Conservation (phyloP, 2,888 invertebrate species). For the Electrophaes corylata region DNA sequence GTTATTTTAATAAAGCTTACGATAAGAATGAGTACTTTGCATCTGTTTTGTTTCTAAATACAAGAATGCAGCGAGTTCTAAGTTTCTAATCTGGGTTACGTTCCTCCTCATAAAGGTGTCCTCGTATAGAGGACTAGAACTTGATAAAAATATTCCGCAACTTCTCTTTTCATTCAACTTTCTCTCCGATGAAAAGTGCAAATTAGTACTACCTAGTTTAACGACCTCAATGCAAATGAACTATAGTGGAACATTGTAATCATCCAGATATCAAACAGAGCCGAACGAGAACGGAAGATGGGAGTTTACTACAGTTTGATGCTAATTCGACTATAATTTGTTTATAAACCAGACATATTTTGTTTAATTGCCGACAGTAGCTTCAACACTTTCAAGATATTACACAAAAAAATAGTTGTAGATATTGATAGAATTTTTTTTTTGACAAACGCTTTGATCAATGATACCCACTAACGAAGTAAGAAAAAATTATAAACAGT, state of each 20-base stretch:
- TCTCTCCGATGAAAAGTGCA: conserved; percentile 24
- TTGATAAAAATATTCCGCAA: conserved; percentile 4
- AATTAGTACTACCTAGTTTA: conserved; percentile 35
- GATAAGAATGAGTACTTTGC: not conserved
- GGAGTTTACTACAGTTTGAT: conserved; percentile 49
- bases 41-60: not conserved
- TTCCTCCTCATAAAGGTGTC: not conserved
- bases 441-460: too few relatives aligned
- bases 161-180: conserved; percentile 13
- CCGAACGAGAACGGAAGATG: conserved; percentile 63
- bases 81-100: too few relatives aligned
- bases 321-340: conserved; percentile 56
- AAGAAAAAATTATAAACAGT: too few relatives aligned
- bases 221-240: conserved; percentile 41
- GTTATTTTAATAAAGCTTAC: not conserved
- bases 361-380: not conserved
- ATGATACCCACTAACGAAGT: too few relatives aligned
- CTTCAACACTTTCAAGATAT: not conserved
- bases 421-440: too few relatives aligned
- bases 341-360: conserved; percentile 30
- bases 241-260: conserved; percentile 36
- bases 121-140: not conserved
- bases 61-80: not conserved
- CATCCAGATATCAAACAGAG: conserved; percentile 66
- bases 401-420: too few relatives aligned